Percentiles rank a stretch among this genome's conserved stretches.
Conservation (phyloP, 2,888 invertebrate genomes). For the Mycalesis mineus region DNA sequence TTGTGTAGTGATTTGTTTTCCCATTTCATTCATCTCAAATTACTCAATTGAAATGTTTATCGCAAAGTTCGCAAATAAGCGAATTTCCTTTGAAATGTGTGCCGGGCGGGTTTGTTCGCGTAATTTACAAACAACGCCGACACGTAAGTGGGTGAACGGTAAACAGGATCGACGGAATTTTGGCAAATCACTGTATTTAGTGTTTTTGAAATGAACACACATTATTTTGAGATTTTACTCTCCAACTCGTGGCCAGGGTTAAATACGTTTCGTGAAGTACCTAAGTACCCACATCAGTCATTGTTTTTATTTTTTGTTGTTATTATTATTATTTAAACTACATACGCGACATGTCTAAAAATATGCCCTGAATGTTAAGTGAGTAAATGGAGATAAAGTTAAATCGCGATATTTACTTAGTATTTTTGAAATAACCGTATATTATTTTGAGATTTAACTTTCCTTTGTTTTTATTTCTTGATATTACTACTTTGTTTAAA, state of each 20-base stretch:
- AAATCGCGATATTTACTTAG: no score
- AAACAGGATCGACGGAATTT: neutral
- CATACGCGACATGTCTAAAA: no score
- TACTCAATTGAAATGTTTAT: neutral
- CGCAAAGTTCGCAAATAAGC: conserved; percentile 1
- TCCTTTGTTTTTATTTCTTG: no score
- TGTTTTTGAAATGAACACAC: neutral
- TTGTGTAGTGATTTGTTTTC: neutral
- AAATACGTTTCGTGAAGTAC: neutral
- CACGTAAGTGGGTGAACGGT: conserved; percentile 3
- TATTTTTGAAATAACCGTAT: no score
- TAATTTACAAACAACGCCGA: conserved; percentile 22
- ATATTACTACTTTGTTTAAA: no score
- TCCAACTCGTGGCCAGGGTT: neutral
- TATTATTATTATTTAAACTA: no score
- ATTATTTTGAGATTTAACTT: no score
- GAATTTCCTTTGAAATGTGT: conserved; percentile 3
- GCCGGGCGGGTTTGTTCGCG: conserved; percentile 7
- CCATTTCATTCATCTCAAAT: neutral
- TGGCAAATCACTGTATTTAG: neutral
- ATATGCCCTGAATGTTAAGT: no score
- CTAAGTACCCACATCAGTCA: neutral
- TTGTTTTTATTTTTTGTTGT: neutral
- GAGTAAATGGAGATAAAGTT: no score
- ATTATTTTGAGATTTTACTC: neutral